phyloP scores from a whole-genome alignment of 2,113 vertebrate species.

The Rallus limicola region DNA sequence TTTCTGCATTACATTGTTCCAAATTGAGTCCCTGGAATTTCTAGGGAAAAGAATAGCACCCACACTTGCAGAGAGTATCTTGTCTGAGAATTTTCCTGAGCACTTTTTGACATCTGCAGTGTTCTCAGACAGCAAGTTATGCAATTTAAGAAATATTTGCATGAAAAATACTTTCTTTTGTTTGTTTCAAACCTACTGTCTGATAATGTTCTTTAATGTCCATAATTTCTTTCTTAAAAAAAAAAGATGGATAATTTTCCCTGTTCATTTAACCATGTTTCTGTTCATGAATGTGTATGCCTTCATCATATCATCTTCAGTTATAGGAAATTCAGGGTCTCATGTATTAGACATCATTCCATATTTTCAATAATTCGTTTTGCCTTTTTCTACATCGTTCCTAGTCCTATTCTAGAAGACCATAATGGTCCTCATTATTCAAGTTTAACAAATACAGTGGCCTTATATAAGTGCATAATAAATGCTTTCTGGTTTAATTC shows the following conservation, averaged over 20 bases:
- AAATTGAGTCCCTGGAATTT: neutral
- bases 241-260: neutral
- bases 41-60: neutral
- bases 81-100: neutral
- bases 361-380: neutral
- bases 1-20: neutral
- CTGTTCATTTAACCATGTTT: neutral
- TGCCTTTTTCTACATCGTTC: neutral
- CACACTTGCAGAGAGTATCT: neutral
- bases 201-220: neutral
- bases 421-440: neutral
- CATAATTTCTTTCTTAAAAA: neutral
- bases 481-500: neutral
- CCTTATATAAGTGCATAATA: neutral
- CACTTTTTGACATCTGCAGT: neutral
- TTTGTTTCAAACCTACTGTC: neutral
- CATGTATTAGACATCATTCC: neutral
- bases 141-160: neutral
- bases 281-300: neutral
- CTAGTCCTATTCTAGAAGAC: neutral
- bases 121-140: neutral
- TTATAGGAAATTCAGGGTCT: neutral
- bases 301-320: neutral
- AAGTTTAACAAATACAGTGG: neutral
- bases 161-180: neutral